Percentiles rank a stretch among this genome's conserved stretches.
These are phyloP conservation scores for Nothobranchius kuhntae DNA, from an alignment of 2,113 vertebrate genomes.

Conservation along the genomic window DNA sequence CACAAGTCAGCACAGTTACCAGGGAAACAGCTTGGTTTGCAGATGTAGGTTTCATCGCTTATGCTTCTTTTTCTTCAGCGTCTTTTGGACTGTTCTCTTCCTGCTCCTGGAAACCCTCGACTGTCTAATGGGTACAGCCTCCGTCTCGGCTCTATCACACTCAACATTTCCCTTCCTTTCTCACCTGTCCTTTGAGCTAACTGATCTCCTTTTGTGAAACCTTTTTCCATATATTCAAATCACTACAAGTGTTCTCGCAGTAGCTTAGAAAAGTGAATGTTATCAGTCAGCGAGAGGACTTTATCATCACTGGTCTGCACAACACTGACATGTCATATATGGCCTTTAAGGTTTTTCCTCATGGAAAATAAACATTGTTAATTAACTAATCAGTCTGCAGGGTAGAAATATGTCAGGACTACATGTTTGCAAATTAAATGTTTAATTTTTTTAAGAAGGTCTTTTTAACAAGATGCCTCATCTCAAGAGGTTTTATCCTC, in stretches of 20 bases:
- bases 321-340: not conserved
- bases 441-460: too few species aligned
- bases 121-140: conserved; percentile 14
- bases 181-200: conserved; percentile 16
- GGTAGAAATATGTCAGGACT: too few species aligned
- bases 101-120: not conserved
- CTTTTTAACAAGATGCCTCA: too few species aligned
- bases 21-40: conserved; percentile 8
- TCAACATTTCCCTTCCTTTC: conserved; percentile 28
- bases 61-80: conserved; percentile 2
- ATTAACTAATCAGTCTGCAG: too few species aligned
- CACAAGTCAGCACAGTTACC: not conserved
- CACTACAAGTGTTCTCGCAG: not conserved
- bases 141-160: conserved; percentile 20
- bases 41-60: conserved; percentile 25
- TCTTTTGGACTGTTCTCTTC: not conserved
- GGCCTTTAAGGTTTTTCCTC: not conserved
- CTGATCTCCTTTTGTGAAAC: conserved; percentile 33
- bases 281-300: conserved; percentile 38
- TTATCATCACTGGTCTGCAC: conserved; percentile 10
- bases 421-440: too few species aligned
- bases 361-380: too few species aligned
- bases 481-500: too few species aligned
- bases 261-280: conserved; percentile 29
- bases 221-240: conserved; percentile 70